A percentile compares a stretch with the other conserved stretches of the same genome.
Conservation (phyloP, 2,888 invertebrate genomes). For the Cantharis rustica region DNA sequence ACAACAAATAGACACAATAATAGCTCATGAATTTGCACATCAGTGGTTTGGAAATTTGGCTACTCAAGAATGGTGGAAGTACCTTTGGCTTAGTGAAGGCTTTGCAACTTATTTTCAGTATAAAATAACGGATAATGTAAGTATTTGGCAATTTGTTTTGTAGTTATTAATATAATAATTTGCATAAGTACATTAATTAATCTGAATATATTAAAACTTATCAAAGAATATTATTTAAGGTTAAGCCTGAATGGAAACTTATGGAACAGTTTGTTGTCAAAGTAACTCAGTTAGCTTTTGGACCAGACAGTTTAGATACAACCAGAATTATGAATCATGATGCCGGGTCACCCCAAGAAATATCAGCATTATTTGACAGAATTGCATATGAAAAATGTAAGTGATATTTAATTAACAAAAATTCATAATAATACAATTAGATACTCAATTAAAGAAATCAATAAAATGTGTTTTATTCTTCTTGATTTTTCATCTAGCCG, state of each 20-base stretch:
- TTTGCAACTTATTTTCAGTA: constrained; percentile 67
- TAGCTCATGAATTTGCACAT: constrained; percentile 71
- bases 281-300: constrained; percentile 11
- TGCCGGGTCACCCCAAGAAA: constrained; percentile 62
- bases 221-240: background rate
- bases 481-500: too few species aligned
- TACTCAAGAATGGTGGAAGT: constrained; percentile 67
- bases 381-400: constrained; percentile 67
- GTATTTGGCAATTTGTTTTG: background rate
- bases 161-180: too few species aligned
- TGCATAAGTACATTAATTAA: background rate
- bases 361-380: constrained; percentile 66
- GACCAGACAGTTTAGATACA: constrained; percentile 15
- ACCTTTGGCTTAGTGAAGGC: constrained; percentile 71
- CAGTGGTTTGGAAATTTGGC: constrained; percentile 74
- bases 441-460: too few species aligned
- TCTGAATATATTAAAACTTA: background rate
- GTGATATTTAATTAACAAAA: background rate
- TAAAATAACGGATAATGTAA: constrained; percentile 50
- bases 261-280: constrained; percentile 8
- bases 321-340: constrained; percentile 60
- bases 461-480: too few species aligned
- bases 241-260: constrained; percentile 8
- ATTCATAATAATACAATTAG: too few species aligned
- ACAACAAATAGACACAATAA: constrained; percentile 47